Evolutionary conservation across 2,888 invertebrate genomes (phyloP).

Genomic region (Aspidiotus destructor): DNA sequence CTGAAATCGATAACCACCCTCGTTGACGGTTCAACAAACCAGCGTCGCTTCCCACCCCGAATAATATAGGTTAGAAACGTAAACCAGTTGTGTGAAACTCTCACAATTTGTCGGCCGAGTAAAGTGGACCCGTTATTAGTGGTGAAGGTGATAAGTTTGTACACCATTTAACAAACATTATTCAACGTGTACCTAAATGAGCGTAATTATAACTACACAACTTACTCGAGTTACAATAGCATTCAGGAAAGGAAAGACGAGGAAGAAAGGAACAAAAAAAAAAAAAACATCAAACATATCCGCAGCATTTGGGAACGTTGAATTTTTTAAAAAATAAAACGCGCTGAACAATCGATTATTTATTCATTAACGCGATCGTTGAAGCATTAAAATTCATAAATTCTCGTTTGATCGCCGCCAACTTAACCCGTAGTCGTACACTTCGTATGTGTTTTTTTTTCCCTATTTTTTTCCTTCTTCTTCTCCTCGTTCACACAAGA

Average conservation of each 20-base stretch:
- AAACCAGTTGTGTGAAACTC: no score
- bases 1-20: no score
- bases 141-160: no score
- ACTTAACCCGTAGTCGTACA: background rate
- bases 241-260: no score
- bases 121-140: no score
- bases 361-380: constrained; percentile 21
- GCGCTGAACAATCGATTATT: constrained; percentile 22
- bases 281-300: constrained; percentile 21
- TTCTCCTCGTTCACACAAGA: background rate
- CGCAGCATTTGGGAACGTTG: constrained; percentile 16
- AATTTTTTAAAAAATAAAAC: constrained; percentile 19
- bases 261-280: background rate
- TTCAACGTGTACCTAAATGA: constrained; percentile 5
- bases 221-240: no score
- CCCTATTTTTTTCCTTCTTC: no score
- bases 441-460: constrained; percentile 18
- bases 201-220: no score
- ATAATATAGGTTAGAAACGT: no score
- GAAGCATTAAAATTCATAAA: constrained; percentile 29
- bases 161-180: constrained; percentile 21
- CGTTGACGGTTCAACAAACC: no score
- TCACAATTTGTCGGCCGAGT: no score
- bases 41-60: no score
- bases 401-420: constrained; percentile 17